Base-by-base conservation (phyloP, 2,113 vertebrate species). In the Anguilla rostrata region DNA sequence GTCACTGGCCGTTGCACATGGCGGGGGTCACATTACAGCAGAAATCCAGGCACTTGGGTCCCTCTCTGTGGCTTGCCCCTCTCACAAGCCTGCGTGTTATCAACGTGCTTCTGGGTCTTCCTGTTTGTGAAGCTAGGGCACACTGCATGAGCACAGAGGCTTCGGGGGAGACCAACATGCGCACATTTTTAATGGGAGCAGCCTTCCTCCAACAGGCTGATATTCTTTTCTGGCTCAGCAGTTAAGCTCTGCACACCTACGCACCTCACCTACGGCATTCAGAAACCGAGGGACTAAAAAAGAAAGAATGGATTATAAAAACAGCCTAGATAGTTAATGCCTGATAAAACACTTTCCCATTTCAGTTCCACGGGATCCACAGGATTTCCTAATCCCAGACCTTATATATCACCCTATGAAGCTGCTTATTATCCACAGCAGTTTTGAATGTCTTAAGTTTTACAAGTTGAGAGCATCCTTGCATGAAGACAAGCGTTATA, bases 121-220 rank as follows among this genome's bases (percentile, higher is more conserved):
- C 71, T 75, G 71, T 34, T 75, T 34, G n/a, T 9, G 11, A 75
- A 75, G n/a, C 71, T 34, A 8, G 26, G n/a, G n/a, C n/a, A 2
- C 71, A 0, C 22, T 26, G 60, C 60, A 26, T 75, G 9, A 75
- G 29, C 71, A 75, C 20, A 75, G 26, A 75, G n/a, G 71, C 26
- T 29, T 34, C 11, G 2, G n/a, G 71, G 71, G 71, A 12, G n/a
- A 75, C 71, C 2, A n/a, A 66, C 29, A 34, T 75, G 22, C 34
- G 71, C n/a, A 12, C n/a, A 66, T 66, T 66, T 75, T 29, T 75
- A 75, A 34, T 75, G 9, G 20, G 20, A 34, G 26, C 71, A 34
- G n/a, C n/a, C 71, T 75, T 75, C 71, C 71, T 75, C 71, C n/a
- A n/a, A n/a, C n/a, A n/a, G 71, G n/a, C n/a, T 75, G 71, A 75